Base-by-base conservation (phyloP, 2,797 vertebrate genomes). In the Dryobates pubescens region DNA sequence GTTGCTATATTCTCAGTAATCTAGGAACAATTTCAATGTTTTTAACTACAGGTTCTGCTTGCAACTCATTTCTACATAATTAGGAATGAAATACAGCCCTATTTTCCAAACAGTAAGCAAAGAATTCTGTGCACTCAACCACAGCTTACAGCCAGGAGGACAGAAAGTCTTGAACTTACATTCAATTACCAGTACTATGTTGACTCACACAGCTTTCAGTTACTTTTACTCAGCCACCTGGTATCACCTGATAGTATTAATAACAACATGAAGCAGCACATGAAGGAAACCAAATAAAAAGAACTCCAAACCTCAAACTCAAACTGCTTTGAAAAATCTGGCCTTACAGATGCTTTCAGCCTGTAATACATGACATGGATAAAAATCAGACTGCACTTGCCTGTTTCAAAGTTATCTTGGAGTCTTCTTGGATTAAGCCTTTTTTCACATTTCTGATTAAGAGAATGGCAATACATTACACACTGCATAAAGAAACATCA, bases 391-490 rank as follows among this genome's bases (percentile, higher is more conserved):
- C 27, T 47, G 57, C 17, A 96, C 97, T 95, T 97, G 98, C 99
- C 99, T 97, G 96, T 97, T 78, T 99, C 99, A 96, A 99, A 99
- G 94, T 98, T 98, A 96, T 99, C 99, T 94, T 99, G 98, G 83
- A 99, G 98, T 97, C 98, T 98, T 96, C 98, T 98, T 83, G 98
- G 98, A 88, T 98, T 98, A 95, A 99, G 97, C 93, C 85, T 98
- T 97, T 98, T 99, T 94, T 99, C 99, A 81, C 98, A 98, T 97
- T 98, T 99, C 99, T 99, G 59, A 94, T 80, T 90, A 72, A 88
- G 73, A 96, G 43, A 95, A 90, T 14, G n/a, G 88, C 34, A 49
- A 68, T 8, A 34, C 19, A 51, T 97, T 95, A 97, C 27, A 91
- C 47, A 57, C 54, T 45, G 73, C 20, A 94, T 67, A 64, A 76